Evolutionary conservation across 2,797 vertebrate species (phyloP), one percentile per base, ranked within the genome.

Genomic region (Eptatretus atami): DNA sequence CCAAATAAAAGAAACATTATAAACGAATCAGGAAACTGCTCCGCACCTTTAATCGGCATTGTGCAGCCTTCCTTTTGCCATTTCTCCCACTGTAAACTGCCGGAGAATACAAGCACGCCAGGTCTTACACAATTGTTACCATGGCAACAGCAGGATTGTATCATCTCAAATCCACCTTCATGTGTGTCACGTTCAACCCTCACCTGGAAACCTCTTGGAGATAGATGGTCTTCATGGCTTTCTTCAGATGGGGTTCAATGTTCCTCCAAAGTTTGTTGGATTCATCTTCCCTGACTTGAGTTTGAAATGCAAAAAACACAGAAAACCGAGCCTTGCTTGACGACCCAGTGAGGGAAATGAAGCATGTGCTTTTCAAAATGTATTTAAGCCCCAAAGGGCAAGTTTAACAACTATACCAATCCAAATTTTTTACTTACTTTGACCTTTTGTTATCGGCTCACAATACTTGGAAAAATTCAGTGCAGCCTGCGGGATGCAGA

Each of bases 161-260:
- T 5, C 4, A 44, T 44, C 31, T 44, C 31, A 44, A 44, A 44
- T 44, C 6, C 31, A 44, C 31, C 31, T 44, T 44, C 31, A 44
- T 44, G 31, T 3, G 31, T 8, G 6, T 44, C 31, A 44, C 19
- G 31, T 44, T 44, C 31, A 44, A 9, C 65, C 10, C 64, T 72
- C 75, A 94, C 90, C 90, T 98, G 73, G 88, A 95, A 71, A 96
- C 76, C 71, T 98, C 92, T 63, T 86, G 75, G 11, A 98, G 80
- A 73, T 98, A 95, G 72, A 98, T 85, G 1, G 86, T 94, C 74
- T 86, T 84, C 85, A 98, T 92, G 69, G 92, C 90, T 70, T 79
- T 88, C 71, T 95, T 95, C 76, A 98, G 68, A 72, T 95, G 88
- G 66, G 92, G 84, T 71, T 98, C 92, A n/a, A 98, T 83, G 68